phyloP scores from a whole-genome alignment of 2,113 vertebrate genomes.

The Carlito syrichta region DNA sequence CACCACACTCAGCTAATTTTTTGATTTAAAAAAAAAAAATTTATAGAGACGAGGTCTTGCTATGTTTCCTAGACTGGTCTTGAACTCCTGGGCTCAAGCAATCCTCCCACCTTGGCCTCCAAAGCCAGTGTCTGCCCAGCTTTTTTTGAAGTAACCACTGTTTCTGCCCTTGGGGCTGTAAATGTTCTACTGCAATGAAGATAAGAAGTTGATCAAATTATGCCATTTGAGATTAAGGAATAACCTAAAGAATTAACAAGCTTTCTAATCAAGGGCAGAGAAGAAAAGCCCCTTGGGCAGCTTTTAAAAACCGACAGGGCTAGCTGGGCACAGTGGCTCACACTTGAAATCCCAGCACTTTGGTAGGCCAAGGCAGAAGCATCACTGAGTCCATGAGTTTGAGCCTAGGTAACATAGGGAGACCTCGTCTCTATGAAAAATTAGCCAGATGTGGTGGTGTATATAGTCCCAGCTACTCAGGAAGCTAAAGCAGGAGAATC shows the following conservation, averaged over 20 bases:
- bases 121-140: no score
- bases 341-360: no score
- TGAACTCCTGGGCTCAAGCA: background rate
- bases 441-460: no score
- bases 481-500: no score
- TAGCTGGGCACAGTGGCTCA: no score
- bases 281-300: background rate
- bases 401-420: no score
- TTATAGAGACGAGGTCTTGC: background rate
- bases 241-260: constrained; percentile 11
- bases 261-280: background rate
- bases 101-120: background rate
- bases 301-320: background rate
- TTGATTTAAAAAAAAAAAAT: no score
- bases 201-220: constrained; percentile 17
- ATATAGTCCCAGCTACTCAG: no score
- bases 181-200: constrained; percentile 14
- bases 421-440: no score
- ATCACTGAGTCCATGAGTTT: no score
- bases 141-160: constrained; percentile 5
- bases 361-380: no score
- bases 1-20: background rate
- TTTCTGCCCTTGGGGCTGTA: background rate
- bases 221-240: constrained; percentile 6
- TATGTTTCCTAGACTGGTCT: background rate